Evolutionary conservation across 1,140 invertebrate species (phyloP), one percentile per base, ranked within the genome.

Genomic region (Zaprionus capensis): DNA sequence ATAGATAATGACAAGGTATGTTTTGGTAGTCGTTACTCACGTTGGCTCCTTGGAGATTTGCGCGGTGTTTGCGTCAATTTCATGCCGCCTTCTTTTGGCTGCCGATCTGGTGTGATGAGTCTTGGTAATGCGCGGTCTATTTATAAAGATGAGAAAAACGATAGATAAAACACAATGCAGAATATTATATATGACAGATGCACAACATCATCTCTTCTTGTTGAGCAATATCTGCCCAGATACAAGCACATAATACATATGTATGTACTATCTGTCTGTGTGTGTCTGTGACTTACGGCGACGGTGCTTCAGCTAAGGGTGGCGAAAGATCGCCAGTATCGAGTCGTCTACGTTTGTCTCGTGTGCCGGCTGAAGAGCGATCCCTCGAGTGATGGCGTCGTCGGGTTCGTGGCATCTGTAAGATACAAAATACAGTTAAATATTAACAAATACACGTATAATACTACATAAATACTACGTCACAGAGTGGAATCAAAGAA

Each of bases 341-440:
- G 56, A 95, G 93, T 77, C 94, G 94, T 78, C 94, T 93, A 77
- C 94, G 93, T 93, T 95, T 95, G 75, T 94, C 93, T 80, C 93
- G 93, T 72, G 94, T 94, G 73, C 93, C 91, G 36, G 86, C 91
- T 46, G 91, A 93, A 65, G 94, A 93, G 66, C 94, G 94, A 65
- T 95, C 96, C 78, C 95, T 95, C 59, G 95, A 95, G 81, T 96
- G 96, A 92, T 96, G 95, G 93, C 96, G 96, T 93, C 96, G 96
- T 75, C 96, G 94, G 81, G 95, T 96, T 85, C 96, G 95, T 79
- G 96, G 96, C 96, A 97, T 97, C 96, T 97, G 93, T 73, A 57
- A 71, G 20, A 55, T 17, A 56, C 31, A 41, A 64, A 24, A 57
- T 62, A 56, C 62, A 72, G 55, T n/a, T 53, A 70, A 9, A 28